These are phyloP conservation scores for Dichetophora obliterata DNA, from an alignment of 2,888 invertebrate species.

Conservation along the genomic window DNA sequence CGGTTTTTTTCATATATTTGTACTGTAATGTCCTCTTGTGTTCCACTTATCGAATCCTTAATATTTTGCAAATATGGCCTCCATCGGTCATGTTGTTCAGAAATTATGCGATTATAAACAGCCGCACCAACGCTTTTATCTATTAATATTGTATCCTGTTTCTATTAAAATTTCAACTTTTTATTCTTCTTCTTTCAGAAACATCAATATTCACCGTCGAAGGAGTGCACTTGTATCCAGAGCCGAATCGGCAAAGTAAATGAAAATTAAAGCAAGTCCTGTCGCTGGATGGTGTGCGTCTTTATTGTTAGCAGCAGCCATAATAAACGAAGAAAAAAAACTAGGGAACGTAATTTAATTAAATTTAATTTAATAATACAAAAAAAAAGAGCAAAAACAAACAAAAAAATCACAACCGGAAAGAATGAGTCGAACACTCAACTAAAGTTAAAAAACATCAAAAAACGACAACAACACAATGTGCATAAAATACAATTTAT, in stretches of 20 bases:
- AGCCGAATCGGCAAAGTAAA: conserved; percentile 74
- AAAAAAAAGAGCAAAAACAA: conserved; percentile 21
- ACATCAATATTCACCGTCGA: conserved; percentile 96
- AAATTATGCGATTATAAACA: too few relatives aligned
- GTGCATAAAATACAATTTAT: conserved; percentile 13
- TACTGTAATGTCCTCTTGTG: too few relatives aligned
- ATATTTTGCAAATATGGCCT: too few relatives aligned
- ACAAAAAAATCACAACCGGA: conserved; percentile 3
- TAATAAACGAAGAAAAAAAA: conserved; percentile 46
- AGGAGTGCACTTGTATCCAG: conserved; percentile 87
- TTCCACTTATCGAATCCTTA: too few relatives aligned
- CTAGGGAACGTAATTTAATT: conserved; percentile 43
- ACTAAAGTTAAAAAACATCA: conserved; percentile 29
- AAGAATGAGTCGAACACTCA: conserved; percentile 13
- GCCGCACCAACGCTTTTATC: too few relatives aligned
- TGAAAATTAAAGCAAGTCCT: conserved; percentile 71
- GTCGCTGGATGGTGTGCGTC: conserved; percentile 70
- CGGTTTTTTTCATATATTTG: too few relatives aligned
- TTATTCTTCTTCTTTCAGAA: conserved; percentile 79
- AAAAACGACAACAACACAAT: conserved; percentile 17
- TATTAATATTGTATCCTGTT: background rate
- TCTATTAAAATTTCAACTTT: background rate
- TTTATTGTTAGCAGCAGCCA: conserved; percentile 68
- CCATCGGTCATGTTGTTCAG: too few relatives aligned
- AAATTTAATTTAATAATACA: conserved; percentile 43